A percentile compares a stretch with the other conserved stretches of the same genome.
phyloP scores from a whole-genome alignment of 2,888 invertebrate species.

The Gnatocerus cornutus region DNA sequence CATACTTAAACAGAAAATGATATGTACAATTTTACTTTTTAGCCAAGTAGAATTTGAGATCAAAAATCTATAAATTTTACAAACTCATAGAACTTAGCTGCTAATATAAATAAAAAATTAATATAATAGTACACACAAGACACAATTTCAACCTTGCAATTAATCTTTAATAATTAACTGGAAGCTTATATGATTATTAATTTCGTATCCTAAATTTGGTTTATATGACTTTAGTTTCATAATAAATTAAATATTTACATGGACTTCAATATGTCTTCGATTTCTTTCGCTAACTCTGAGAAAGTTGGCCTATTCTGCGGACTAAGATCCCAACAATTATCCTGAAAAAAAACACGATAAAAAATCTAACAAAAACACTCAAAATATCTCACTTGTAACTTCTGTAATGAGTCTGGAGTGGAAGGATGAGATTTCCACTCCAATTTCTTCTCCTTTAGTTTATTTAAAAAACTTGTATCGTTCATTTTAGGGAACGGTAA shows the following conservation, averaged over 20 bases:
- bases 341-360: constrained; percentile 66
- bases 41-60: constrained; percentile 54
- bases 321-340: constrained; percentile 79
- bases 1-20: constrained; percentile 57
- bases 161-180: constrained; percentile 56
- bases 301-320: constrained; percentile 82
- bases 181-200: constrained; percentile 61
- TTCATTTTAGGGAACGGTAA: constrained; percentile 84
- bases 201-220: constrained; percentile 55
- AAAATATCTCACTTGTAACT: constrained; percentile 71
- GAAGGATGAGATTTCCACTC: constrained; percentile 81
- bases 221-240: constrained; percentile 52
- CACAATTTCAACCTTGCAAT: constrained; percentile 51
- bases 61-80: constrained; percentile 46
- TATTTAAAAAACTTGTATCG: constrained; percentile 82
- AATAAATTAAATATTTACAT: constrained; percentile 63
- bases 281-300: constrained; percentile 74
- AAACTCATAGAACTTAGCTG: constrained; percentile 41
- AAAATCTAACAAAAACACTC: constrained; percentile 3
- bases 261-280: constrained; percentile 72
- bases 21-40: constrained; percentile 62
- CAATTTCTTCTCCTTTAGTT: constrained; percentile 78
- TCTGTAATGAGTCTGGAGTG: constrained; percentile 76
- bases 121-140: constrained; percentile 50
- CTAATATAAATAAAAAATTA: constrained; percentile 52